phyloP scores from a whole-genome alignment of 2,888 invertebrate species.

The Lycocerus yunnanus region DNA sequence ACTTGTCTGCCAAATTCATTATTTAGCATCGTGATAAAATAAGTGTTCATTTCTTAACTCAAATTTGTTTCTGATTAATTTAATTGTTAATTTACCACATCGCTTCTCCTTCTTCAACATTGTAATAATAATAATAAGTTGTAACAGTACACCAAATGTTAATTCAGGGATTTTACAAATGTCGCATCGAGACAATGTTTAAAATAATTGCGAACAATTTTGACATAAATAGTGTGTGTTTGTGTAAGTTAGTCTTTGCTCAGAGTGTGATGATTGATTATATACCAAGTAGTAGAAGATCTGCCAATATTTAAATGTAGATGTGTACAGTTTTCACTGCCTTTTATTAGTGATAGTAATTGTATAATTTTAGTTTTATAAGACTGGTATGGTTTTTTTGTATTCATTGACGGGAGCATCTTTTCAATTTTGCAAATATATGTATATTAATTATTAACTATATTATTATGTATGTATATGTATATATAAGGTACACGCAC shows the following conservation, averaged over 20 bases:
- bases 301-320: slow-evolving; percentile 33
- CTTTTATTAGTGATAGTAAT: slow-evolving; percentile 39
- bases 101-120: slow-evolving; percentile 1
- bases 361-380: slow-evolving; percentile 35
- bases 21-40: slow-evolving; percentile 28
- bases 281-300: slow-evolving; percentile 33
- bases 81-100: slow-evolving; percentile 13
- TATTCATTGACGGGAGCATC: slow-evolving; percentile 22
- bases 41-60: slow-evolving; percentile 29
- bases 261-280: slow-evolving; percentile 47
- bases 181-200: slow-evolving; percentile 32
- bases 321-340: slow-evolving; percentile 39
- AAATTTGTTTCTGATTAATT: slow-evolving; percentile 5
- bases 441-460: not conserved
- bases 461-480: not conserved
- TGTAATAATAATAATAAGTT: slow-evolving; percentile 18
- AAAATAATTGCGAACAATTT: slow-evolving; percentile 44
- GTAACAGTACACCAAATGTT: slow-evolving; percentile 53
- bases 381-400: slow-evolving; percentile 34
- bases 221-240: slow-evolving; percentile 43
- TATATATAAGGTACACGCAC: not conserved
- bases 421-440: slow-evolving; percentile 12
- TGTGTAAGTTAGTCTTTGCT: slow-evolving; percentile 48
- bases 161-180: slow-evolving; percentile 53
- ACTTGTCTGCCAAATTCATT: slow-evolving; percentile 32